Percentiles rank a stretch among this genome's conserved stretches.
phyloP scores from a whole-genome alignment of 2,888 invertebrate genomes.

The Bellardia pandia region DNA sequence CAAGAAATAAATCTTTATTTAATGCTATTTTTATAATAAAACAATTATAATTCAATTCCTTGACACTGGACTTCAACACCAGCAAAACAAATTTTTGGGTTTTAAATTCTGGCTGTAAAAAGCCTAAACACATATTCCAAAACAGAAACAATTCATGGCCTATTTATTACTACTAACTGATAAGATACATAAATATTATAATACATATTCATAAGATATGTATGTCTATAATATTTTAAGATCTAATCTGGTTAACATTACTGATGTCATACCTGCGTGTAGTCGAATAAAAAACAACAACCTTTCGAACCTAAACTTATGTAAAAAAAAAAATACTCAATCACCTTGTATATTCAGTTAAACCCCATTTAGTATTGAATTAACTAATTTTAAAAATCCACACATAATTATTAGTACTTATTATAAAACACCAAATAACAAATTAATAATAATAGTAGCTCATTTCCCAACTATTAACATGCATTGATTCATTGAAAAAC shows the following conservation, averaged over 20 bases:
- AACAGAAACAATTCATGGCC: neutral
- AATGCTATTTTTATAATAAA: too few relatives aligned
- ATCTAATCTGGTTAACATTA: constrained; percentile 64
- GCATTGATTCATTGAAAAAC: neutral
- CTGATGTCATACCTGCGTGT: constrained; percentile 59
- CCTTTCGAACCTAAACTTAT: constrained; percentile 20
- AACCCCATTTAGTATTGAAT: constrained; percentile 30
- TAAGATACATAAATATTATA: neutral
- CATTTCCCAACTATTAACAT: constrained; percentile 35
- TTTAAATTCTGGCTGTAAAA: too few relatives aligned
- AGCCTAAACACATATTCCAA: neutral
- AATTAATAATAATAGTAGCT: constrained; percentile 19
- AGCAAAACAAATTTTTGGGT: too few relatives aligned
- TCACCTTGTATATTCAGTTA: constrained; percentile 36
- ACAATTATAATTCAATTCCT: too few relatives aligned
- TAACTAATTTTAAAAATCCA: neutral
- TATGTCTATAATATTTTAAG: neutral
- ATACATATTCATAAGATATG: neutral
- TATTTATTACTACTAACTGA: neutral
- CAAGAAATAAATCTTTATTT: too few relatives aligned
- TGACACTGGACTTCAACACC: too few relatives aligned
- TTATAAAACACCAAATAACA: neutral
- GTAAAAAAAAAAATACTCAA: constrained; percentile 1
- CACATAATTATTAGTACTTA: neutral
- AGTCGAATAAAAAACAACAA: constrained; percentile 44